Percentiles rank a stretch among this genome's conserved stretches.
phyloP scores from a whole-genome alignment of 2,888 invertebrate genomes.

The Drosophila neotestacea region DNA sequence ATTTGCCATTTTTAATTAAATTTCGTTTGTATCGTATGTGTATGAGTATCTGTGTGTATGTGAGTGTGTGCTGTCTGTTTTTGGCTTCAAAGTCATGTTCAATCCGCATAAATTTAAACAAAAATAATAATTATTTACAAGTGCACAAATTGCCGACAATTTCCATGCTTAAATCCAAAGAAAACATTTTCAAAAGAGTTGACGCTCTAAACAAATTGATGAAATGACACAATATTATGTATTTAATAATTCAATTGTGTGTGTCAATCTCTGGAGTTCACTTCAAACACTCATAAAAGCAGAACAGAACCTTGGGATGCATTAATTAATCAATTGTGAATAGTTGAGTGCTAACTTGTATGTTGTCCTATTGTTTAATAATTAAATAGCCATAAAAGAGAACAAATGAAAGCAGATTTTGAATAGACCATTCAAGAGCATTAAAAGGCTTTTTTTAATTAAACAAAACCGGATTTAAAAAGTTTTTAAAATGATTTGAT shows the following conservation, averaged over 20 bases:
- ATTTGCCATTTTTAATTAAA: constrained; percentile 78
- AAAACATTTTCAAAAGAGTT: not conserved
- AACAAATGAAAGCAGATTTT: not conserved
- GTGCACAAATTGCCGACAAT: constrained; percentile 1
- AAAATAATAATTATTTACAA: constrained; percentile 1
- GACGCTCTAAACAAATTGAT: not conserved
- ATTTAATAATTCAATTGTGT: constrained; percentile 1
- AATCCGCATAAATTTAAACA: constrained; percentile 14
- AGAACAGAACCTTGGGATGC: not conserved
- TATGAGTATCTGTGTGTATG: constrained; percentile 16
- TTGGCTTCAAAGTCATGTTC: constrained; percentile 2
- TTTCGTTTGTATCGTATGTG: constrained; percentile 41
- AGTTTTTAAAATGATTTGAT: too few species aligned
- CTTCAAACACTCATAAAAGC: not conserved
- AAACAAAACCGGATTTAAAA: too few species aligned
- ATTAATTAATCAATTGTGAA: constrained; percentile 18
- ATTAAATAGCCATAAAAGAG: constrained; percentile 1
- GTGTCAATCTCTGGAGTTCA: not conserved
- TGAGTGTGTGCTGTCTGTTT: constrained; percentile 13
- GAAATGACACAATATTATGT: not conserved
- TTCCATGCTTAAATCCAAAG: not conserved
- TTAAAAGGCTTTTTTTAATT: too few species aligned
- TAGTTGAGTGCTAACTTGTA: constrained; percentile 8
- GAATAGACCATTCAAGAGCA: not conserved
- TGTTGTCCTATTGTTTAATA: constrained; percentile 1